A percentile compares a stretch with the other conserved stretches of the same genome.
phyloP scores from a whole-genome alignment of 2,797 vertebrate genomes.

The Pachyuromys duprasi region DNA sequence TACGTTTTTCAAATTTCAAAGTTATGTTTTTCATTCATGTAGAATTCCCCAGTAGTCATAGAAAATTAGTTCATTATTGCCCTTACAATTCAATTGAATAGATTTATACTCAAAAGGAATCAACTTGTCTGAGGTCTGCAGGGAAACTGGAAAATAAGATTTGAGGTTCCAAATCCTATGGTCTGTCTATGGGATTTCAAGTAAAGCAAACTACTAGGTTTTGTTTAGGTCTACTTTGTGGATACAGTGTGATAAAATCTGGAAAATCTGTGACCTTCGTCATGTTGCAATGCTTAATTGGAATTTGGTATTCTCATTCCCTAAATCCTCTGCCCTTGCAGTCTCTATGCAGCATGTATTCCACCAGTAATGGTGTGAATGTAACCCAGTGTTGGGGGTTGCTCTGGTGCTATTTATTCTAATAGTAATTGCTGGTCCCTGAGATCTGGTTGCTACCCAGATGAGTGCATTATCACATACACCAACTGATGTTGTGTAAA shows the following conservation, averaged over 20 bases:
- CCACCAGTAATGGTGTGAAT: neutral
- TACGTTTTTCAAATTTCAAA: neutral
- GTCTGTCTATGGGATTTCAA: neutral
- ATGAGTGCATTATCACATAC: no score
- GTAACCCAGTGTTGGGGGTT: no score
- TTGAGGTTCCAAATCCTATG: neutral
- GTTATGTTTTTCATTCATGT: neutral
- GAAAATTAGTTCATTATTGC: neutral
- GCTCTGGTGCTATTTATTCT: no score
- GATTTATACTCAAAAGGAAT: neutral
- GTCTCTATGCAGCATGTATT: neutral
- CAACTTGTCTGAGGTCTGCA: neutral
- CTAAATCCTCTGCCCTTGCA: neutral
- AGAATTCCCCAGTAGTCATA: no score
- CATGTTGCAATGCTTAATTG: neutral
- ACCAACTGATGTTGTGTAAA: no score
- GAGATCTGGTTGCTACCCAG: no score
- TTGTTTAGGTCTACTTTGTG: neutral
- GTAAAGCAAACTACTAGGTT: neutral
- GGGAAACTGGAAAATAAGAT: neutral
- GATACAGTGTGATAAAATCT: neutral
- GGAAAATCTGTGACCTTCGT: neutral
- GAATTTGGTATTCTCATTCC: neutral
- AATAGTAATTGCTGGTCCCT: no score
- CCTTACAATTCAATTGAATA: neutral